Base-by-base conservation (phyloP, 2,888 invertebrate species). In the Bruchidius siliquastri region DNA sequence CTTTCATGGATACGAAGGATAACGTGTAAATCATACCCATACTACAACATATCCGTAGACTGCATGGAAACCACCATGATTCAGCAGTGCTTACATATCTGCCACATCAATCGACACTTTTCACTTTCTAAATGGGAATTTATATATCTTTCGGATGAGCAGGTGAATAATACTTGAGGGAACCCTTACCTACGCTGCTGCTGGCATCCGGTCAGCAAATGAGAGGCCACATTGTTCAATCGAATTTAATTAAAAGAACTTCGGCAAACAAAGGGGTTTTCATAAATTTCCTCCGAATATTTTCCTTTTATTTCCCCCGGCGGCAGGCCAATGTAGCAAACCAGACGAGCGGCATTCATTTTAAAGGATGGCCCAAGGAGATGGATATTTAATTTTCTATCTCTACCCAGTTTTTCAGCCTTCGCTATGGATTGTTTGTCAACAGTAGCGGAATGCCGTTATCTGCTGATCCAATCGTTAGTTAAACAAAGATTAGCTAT, bases 171-270 rank as follows among this genome's bases (percentile, higher is more conserved):
- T 26, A 8, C 3, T 26, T 2, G 8, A 26, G 2, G 26, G 26
- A 26, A 4, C 49, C 49, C 18, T 49, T 49, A 49, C 13, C 49
- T 49, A 49, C 49, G 49, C 49, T 49, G 49, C 49, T 49, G 49
- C 1, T 13, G 49, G 18, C 74, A 77, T 77, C 77, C 76, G 74
- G 76, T 74, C 76, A 77, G 73, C 74, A 73, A 73, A 74, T 76
- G 75, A 74, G 74, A 73, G 76, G 68, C 74, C 76, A 77, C 75
- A 78, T 78, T 78, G 77, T 78, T 74, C 76, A 72, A 72, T 68
- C 74, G 72, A 75, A 76, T 78, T 77, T 78, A 75, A 77, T 77
- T 77, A 77, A 77, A 76, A 75, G 75, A 77, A 77, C 74, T 76
- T 72, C 20, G 71, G 69, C 73, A 73, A 76, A 77, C 73, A 70